Evolutionary conservation across 2,888 invertebrate species (phyloP).

Genomic region (Ariolimax columbianus): DNA sequence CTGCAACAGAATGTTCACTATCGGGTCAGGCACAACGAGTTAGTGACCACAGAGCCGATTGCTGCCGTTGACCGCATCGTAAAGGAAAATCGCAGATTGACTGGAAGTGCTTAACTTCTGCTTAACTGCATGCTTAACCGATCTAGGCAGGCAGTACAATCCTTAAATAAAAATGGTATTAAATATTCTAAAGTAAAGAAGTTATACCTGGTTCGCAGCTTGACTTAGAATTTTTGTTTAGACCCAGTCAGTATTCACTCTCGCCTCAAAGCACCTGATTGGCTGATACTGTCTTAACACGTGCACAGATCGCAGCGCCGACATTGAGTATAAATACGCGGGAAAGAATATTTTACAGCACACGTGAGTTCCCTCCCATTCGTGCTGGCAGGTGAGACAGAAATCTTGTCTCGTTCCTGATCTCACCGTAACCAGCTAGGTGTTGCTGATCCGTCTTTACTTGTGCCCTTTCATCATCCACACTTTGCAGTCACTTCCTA

Average conservation of each 20-base stretch:
- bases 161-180: too few species aligned
- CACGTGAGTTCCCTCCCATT: not conserved
- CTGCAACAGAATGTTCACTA: too few species aligned
- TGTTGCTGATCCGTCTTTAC: not conserved
- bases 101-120: too few species aligned
- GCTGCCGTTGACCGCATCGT: too few species aligned
- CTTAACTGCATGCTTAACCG: too few species aligned
- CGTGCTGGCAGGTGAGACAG: not conserved
- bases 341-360: not conserved
- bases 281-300: constrained; percentile 5
- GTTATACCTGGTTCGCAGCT: too few species aligned
- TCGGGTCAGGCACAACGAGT: too few species aligned
- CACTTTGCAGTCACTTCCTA: not conserved
- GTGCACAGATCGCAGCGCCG: constrained; percentile 10
- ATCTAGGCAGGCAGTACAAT: too few species aligned
- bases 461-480: too few species aligned
- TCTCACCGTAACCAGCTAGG: not conserved
- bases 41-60: too few species aligned
- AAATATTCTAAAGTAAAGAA: too few species aligned
- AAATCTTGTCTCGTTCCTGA: not conserved
- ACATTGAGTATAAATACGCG: constrained; percentile 24
- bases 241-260: not conserved
- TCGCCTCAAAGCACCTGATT: not conserved
- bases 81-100: too few species aligned
- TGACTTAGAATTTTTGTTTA: not conserved